Percentiles rank a stretch among this genome's conserved stretches.
Conservation (phyloP, 1,140 invertebrate genomes). For the Archivesica marissinica region DNA sequence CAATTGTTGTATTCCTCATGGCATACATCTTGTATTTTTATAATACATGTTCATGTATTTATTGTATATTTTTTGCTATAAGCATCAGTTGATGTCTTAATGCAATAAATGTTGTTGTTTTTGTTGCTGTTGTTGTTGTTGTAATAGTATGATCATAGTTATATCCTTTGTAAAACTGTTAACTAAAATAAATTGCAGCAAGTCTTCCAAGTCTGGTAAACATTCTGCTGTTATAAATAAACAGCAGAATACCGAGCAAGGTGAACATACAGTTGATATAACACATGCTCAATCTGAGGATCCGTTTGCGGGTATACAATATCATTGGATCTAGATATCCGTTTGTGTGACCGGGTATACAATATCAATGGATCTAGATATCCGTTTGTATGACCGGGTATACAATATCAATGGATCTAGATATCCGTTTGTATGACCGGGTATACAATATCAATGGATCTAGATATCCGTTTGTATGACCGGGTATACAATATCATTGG, state of each 20-base stretch:
- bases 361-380: too few relatives aligned
- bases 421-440: too few relatives aligned
- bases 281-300: background rate
- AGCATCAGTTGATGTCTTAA: background rate
- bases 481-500: too few relatives aligned
- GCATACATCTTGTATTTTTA: background rate
- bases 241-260: constrained; percentile 6
- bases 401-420: too few relatives aligned
- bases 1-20: too few relatives aligned
- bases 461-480: too few relatives aligned
- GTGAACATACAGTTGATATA: background rate
- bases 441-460: too few relatives aligned
- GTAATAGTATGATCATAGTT: too few relatives aligned
- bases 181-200: constrained; percentile 9
- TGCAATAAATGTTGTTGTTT: background rate
- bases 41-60: background rate
- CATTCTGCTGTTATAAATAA: background rate
- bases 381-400: too few relatives aligned
- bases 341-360: too few relatives aligned
- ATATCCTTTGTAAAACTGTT: background rate
- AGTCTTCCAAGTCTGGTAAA: constrained; percentile 6
- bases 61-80: background rate
- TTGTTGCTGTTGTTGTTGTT: background rate
- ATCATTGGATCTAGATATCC: too few relatives aligned
- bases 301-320: background rate